Base-by-base conservation (phyloP, 1,140 invertebrate genomes). In the Aricia agestis region DNA sequence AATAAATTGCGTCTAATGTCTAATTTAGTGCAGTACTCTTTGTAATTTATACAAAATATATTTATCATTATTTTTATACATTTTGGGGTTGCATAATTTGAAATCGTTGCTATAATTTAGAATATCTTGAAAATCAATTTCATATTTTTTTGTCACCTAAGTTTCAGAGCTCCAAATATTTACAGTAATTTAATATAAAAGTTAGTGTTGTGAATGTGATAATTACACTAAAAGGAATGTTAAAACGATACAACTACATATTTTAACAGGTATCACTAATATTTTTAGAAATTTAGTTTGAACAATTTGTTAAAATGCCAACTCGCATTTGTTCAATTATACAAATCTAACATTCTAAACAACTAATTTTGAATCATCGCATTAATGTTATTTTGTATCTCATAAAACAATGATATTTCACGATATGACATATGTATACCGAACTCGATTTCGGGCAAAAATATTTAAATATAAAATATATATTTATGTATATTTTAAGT, bases 401-500 rank as follows among this genome's bases (percentile, higher is more conserved):
- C 59, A 11, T 19, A 63, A 11, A 63, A 63, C 59, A 19, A 5
- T 63, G 59, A 63, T 63, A 63, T 63, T 63, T 63, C 3, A 19
- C 18, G 59, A 63, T 63, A 63, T 63, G 59, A 63, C 19, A 19
- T 63, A 63, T 63, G 13, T 13, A 15, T 11, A 17, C 59, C 59
- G 59, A 25, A 2, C 10, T 18, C 11, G 18, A 18, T 4, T 63
- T 63, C 59, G 18, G 59, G 59, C 59, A n/a, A 59, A 18, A 63
- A 63, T 63, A 63, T 63, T 63, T 63, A 19, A 15, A 18, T 63
- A 63, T 63, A 61, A 61, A 61, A 63, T 63, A 63, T 63, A 31
- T 63, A 63, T 63, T 25, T 9, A 19, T 63, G 18, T 63, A 63
- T 63, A 59, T 63, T 19, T 63, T 63, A 63, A 63, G 59, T 63